Base-by-base conservation (phyloP, 2,113 vertebrate genomes). In the Danionella cerebrum region DNA sequence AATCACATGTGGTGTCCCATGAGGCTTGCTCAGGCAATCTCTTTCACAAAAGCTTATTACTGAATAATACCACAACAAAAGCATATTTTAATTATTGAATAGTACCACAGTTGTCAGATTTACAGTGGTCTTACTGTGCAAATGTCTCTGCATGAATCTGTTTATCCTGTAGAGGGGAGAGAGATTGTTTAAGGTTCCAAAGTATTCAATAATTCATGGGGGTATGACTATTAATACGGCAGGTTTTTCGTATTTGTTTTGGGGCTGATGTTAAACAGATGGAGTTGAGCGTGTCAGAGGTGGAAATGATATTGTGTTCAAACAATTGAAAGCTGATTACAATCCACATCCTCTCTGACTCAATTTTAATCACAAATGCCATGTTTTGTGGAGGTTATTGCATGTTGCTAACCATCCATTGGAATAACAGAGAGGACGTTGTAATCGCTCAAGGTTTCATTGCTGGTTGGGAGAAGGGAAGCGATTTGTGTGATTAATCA, bases 401-500 rank as follows among this genome's bases (percentile, higher is more conserved):
- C 51, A 48, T 48, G 16, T 55, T 2, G 22, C 45, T 31, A 42
- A 59, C 13, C 5, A 31, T 53, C 27, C 16, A 53, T 53, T 53
- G 1, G 0, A n/a, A 53, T 31, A 33, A 52, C 27, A 11, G n/a
- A 1, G 16, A 41, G 35, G 18, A 35, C n/a, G 5, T 21, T 72
- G 64, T 60, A 22, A 24, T 44, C 59, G 39, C 25, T n/a, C 38
- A 36, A 57, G 25, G 14, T 29, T 73, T 73, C 12, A 18, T 73
- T 60, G 63, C 41, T 41, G 39, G 41, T 38, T 35, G 29, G 45
- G 50, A 48, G 33, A 72, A 60, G 38, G 59, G 59, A 70, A 48
- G 51, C 42, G 48, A 73, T 73, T 67, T 57, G 51, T 24, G 33
- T 27, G 51, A 42, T 73, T 63, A 27, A 42, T 64, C 65, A 68